These are phyloP conservation scores for Ceratosolen fusciceps DNA, from an alignment of 1,140 invertebrate genomes.

Conservation along the genomic window DNA sequence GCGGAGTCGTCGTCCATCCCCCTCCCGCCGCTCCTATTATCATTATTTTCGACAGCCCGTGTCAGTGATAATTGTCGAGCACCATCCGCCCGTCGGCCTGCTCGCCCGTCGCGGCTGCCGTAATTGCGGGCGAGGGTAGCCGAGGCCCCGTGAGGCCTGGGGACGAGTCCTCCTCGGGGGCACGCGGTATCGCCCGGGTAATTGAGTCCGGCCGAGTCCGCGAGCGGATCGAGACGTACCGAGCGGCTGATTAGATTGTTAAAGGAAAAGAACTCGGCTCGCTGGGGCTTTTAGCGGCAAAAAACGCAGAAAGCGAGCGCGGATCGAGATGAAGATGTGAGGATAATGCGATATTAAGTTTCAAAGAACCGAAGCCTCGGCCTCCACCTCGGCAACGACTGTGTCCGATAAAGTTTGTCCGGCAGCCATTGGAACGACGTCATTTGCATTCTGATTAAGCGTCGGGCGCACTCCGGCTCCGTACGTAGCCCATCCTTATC, in stretches of 20 bases:
- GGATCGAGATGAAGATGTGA: background rate
- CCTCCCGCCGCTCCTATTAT: conserved; percentile 3
- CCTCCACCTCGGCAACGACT: too few relatives aligned
- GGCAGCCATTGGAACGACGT: background rate
- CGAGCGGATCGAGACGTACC: background rate
- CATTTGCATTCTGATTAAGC: background rate
- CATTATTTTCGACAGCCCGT: background rate
- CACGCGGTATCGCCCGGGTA: background rate
- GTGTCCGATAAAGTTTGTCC: too few relatives aligned
- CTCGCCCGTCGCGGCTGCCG: too few relatives aligned
- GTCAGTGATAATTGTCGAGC: background rate
- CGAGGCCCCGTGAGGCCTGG: too few relatives aligned
- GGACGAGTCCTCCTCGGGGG: background rate
- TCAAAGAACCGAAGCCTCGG: too few relatives aligned
- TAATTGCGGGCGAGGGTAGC: too few relatives aligned
- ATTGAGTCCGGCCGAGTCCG: conserved; percentile 7
- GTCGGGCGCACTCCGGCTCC: too few relatives aligned
- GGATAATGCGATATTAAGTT: background rate
- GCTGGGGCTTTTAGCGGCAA: background rate
- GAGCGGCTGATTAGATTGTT: background rate
- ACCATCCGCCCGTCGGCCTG: too few relatives aligned
- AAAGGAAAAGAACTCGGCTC: too few relatives aligned
- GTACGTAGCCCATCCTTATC: too few relatives aligned
- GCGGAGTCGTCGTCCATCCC: conserved; percentile 9
- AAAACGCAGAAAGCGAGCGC: background rate